Conservation (phyloP, 2,888 invertebrate species). For the Cephus runcator region DNA sequence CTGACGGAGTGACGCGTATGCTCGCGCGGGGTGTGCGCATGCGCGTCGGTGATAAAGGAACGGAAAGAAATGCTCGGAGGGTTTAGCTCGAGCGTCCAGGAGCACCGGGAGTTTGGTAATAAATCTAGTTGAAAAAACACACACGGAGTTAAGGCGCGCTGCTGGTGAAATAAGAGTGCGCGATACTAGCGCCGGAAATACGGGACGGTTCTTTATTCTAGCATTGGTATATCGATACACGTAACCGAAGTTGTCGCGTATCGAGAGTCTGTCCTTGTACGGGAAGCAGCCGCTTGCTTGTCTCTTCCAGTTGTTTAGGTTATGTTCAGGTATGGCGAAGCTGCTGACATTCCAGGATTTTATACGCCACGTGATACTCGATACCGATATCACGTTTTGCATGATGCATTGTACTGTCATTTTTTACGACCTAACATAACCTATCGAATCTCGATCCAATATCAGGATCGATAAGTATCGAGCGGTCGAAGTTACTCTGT, state of each 20-base stretch:
- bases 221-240: background rate
- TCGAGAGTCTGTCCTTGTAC: background rate
- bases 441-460: background rate
- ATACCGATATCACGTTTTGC: slow-evolving; percentile 51
- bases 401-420: slow-evolving; percentile 45
- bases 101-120: slow-evolving; percentile 62
- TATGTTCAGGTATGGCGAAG: background rate
- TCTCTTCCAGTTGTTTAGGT: background rate
- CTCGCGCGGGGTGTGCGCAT: background rate
- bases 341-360: slow-evolving; percentile 36
- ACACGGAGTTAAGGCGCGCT: slow-evolving; percentile 31
- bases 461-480: background rate
- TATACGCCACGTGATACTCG: slow-evolving; percentile 46
- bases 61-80: background rate
- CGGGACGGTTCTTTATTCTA: background rate
- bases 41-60: background rate
- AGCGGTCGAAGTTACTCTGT: background rate
- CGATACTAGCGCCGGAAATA: background rate
- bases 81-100: slow-evolving; percentile 27
- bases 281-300: slow-evolving; percentile 2
- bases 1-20: slow-evolving; percentile 5
- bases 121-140: slow-evolving; percentile 63
- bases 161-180: background rate
- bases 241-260: background rate
- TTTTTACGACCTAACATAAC: slow-evolving; percentile 35